These are phyloP conservation scores for Agraylea sexmaculata DNA, from an alignment of 1,140 invertebrate species.

Conservation along the genomic window DNA sequence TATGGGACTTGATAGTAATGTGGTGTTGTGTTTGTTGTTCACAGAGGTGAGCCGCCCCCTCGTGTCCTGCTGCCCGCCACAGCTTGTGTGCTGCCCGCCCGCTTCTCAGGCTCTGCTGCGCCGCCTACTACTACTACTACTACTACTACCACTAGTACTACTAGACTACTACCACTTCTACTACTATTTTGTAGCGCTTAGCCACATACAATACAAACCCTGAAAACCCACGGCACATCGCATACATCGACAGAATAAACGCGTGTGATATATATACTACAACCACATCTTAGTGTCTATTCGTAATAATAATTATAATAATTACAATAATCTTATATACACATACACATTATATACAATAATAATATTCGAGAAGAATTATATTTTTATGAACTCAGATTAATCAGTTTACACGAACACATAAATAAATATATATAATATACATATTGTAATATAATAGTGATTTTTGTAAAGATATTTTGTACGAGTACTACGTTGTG, in stretches of 20 bases:
- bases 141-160: slow-evolving; percentile 30
- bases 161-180: neutral
- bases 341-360: too few relatives aligned
- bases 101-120: too few relatives aligned
- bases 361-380: too few relatives aligned
- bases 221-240: slow-evolving; percentile 26
- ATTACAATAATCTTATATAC: too few relatives aligned
- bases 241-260: slow-evolving; percentile 1
- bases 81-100: slow-evolving; percentile 37
- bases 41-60: slow-evolving; percentile 37
- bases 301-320: too few relatives aligned
- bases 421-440: too few relatives aligned
- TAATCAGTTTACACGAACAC: too few relatives aligned
- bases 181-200: slow-evolving; percentile 36
- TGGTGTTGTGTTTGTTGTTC: slow-evolving; percentile 43
- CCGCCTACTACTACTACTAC: slow-evolving; percentile 33
- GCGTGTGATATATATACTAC: slow-evolving; percentile 10
- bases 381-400: too few relatives aligned
- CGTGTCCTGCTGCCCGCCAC: slow-evolving; percentile 33
- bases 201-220: slow-evolving; percentile 37
- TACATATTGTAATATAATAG: too few relatives aligned
- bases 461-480: too few relatives aligned
- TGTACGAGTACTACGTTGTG: slow-evolving; percentile 37
- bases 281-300: too few relatives aligned
- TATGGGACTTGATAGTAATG: slow-evolving; percentile 32